Base-by-base conservation (phyloP, 1,140 invertebrate genomes). In the Drosophila pseudoobscura region DNA sequence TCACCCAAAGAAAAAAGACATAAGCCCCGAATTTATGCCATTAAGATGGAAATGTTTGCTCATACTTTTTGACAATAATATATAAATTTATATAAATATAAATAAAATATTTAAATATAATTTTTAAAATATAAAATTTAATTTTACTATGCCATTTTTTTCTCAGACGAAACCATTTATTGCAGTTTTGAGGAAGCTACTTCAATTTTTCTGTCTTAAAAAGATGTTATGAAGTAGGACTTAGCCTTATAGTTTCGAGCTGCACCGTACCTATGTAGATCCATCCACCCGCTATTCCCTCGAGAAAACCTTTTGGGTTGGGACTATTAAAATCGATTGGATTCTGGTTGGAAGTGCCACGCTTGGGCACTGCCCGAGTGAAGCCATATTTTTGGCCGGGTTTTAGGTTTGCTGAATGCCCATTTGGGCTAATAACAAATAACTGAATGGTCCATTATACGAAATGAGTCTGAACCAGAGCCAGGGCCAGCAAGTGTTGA, bases 361-460 rank as follows among this genome's bases (percentile, higher is more conserved):
- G 46, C 7, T 65, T 51, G 53, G 43, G 17, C 47, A 51, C 41
- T 54, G 17, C 31, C 6, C 61, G 24, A 53, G 61, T 31, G 31
- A 52, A 15, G 59, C 31, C 46, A 57, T 66, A 58, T 51, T 62
- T 73, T 51, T 55, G 29, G 31, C 4, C 29, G 44, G 62, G 50
- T 72, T 73, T 62, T 54, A 72, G 57, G 60, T 68, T 82, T 82
- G 71, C 74, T 87, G 77, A 80, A 54, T 45, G 55, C 73, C 71
- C 80, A 75, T 85, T 87, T 77, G 66, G 78, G 82, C 39, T 77
- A 85, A 80, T 85, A 87, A 87, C 68, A 87, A 85, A 87, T 78
- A 87, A 82, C 78, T 74, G 73, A 74, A 87, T 80, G 64, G 77
- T 46, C 58, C 82, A 80, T 78, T 74, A 85, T 70, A 71, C 68